Base-by-base conservation (phyloP, 2,797 vertebrate genomes). In the Hyperoplus immaculatus region DNA sequence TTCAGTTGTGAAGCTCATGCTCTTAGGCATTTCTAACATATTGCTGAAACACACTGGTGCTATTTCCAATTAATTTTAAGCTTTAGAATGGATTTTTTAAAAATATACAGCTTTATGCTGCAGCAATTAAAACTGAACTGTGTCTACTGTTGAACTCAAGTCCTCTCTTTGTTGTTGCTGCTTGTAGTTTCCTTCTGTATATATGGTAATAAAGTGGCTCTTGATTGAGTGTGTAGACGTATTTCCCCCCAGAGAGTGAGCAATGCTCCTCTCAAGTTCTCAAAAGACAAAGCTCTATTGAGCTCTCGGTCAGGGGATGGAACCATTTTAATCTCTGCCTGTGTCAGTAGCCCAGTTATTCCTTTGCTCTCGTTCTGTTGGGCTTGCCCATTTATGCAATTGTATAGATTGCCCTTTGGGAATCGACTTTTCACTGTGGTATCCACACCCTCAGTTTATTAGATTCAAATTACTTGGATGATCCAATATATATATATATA, bases 261-360 rank as follows among this genome's bases (percentile, higher is more conserved):
- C 76, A 59, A n/a, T 36, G 64, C 80, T 84, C 72, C 73, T 88
- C 87, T 86, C 77, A 67, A 54, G 65, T 88, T 85, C 75, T 80
- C 64, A 0, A n/a, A 29, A 87, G 51, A 91, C 87, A 89, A 91
- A 91, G 90, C 66, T 83, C 82, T 72, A 82, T 87, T 91, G 84
- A 90, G 74, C 56, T 84, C 79, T 38, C 60, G 5, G 50, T 82
- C 76, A 78, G 75, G 38, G 68, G 76, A 90, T 91, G 87, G 87
- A 88, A 86, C 56, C 43, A 75, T 82, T 90, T 91, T 29, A 75
- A 82, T 87, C 59, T 75, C 51, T 79, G 68, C 4, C 42, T 90
- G 84, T 85, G 83, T 92, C 91, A 92, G 69, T 62, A 62, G 39
- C 53, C 43, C 13, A 61, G 56, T 67, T 89, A 83, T 85, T 77